Percentiles rank a stretch among this genome's conserved stretches.
Evolutionary conservation across 2,888 invertebrate genomes (phyloP).

Genomic region (Falcaria lacertinaria): DNA sequence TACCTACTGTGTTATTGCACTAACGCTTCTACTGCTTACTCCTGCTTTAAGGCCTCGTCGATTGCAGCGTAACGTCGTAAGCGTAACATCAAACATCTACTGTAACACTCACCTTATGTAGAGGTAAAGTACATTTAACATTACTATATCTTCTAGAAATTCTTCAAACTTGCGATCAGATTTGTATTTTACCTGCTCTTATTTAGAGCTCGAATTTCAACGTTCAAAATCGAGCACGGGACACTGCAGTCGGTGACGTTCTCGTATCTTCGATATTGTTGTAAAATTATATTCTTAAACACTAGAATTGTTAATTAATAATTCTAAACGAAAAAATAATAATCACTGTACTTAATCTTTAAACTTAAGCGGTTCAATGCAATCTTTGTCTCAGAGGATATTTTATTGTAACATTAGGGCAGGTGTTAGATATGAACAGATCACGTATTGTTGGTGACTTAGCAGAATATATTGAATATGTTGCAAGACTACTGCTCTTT

Average conservation of each 20-base stretch:
- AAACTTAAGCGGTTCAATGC: slow-evolving; percentile 70
- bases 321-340: slow-evolving; percentile 55
- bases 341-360: slow-evolving; percentile 63
- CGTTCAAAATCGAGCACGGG: not conserved
- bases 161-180: too few relatives aligned
- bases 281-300: slow-evolving; percentile 63
- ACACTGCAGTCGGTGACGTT: not conserved
- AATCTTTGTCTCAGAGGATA: slow-evolving; percentile 73
- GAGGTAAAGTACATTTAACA: too few relatives aligned
- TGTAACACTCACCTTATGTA: too few relatives aligned
- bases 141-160: too few relatives aligned
- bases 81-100: not conserved
- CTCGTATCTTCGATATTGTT: slow-evolving; percentile 55
- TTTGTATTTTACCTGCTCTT: too few relatives aligned
- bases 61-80: not conserved
- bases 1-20: slow-evolving; percentile 4
- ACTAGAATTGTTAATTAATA: slow-evolving; percentile 66
- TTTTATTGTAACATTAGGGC: slow-evolving; percentile 50
- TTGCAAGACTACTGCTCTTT: slow-evolving; percentile 68
- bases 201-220: not conserved
- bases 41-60: slow-evolving; percentile 36
- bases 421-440: slow-evolving; percentile 42
- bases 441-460: slow-evolving; percentile 61
- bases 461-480: slow-evolving; percentile 75
- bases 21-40: slow-evolving; percentile 55